Percentiles rank a stretch among this genome's conserved stretches.
phyloP scores from a whole-genome alignment of 2,797 vertebrate species.

The Tapera naevia region DNA sequence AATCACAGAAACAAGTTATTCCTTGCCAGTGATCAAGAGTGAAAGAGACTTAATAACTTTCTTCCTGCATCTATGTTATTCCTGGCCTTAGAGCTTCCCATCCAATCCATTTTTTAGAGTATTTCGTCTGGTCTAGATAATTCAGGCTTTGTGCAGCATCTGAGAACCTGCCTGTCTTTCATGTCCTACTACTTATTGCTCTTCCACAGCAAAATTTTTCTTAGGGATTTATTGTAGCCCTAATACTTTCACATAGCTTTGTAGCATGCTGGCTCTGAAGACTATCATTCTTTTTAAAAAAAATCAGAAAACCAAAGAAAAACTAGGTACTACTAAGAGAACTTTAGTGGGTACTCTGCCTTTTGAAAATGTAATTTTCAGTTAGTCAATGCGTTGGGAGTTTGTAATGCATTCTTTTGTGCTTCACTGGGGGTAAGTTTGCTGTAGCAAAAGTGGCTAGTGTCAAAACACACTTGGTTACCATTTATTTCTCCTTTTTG shows the following conservation, averaged over 20 bases:
- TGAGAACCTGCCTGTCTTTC: background rate
- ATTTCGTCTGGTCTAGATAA: background rate
- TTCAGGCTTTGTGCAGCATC: background rate
- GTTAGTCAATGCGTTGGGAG: background rate
- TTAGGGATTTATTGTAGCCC: background rate
- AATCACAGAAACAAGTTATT: background rate
- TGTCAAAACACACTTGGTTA: background rate
- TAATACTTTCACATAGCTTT: background rate
- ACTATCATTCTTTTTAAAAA: background rate
- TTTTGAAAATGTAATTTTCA: background rate
- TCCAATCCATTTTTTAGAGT: background rate
- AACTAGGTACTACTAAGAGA: background rate
- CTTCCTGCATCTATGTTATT: background rate
- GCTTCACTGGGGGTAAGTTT: background rate
- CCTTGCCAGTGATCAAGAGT: background rate
- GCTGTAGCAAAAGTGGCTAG: fast-evolving
- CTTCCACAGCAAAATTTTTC: background rate
- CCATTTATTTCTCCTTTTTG: background rate
- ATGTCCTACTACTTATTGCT: background rate
- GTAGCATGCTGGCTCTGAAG: background rate
- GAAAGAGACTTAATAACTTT: background rate
- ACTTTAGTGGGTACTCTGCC: background rate
- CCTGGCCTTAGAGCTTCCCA: background rate
- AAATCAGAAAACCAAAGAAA: background rate
- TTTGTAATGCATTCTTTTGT: background rate